A percentile compares a stretch with the other conserved stretches of the same genome.
Evolutionary conservation across 1,140 invertebrate genomes (phyloP).

Genomic region (Rhopalosiphum maidis): DNA sequence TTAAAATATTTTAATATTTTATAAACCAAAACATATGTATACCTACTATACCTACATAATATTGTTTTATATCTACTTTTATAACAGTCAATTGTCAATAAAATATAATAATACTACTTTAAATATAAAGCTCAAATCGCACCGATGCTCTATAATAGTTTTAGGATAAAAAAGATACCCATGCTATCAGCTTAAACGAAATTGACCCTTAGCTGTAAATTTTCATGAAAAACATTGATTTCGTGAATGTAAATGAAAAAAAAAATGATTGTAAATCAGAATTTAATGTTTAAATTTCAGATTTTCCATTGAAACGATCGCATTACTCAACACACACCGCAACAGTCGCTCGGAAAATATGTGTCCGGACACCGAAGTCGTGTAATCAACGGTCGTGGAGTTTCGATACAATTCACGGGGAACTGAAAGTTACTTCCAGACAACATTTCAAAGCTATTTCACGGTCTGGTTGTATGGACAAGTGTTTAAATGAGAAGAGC

Average conservation of each 20-base stretch:
- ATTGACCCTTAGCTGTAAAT: no score
- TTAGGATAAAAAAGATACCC: no score
- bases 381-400: conserved; percentile 34
- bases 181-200: no score
- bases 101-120: no score
- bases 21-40: no score
- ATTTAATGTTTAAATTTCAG: conserved; percentile 30
- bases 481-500: conserved; percentile 37
- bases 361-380: conserved; percentile 11
- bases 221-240: not conserved
- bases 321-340: conserved; percentile 8
- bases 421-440: conserved; percentile 30
- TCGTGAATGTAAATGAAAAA: not conserved
- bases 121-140: no score
- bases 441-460: conserved; percentile 32
- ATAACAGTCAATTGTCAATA: no score
- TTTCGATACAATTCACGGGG: conserved; percentile 46
- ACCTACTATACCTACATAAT: no score
- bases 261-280: not conserved
- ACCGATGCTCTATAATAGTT: no score
- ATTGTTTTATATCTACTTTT: no score
- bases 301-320: conserved; percentile 42
- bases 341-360: conserved; percentile 44
- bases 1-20: no score
- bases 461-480: conserved; percentile 27